These are phyloP conservation scores for Megatriorchis doriae DNA, from an alignment of 2,113 vertebrate species.

Conservation along the genomic window DNA sequence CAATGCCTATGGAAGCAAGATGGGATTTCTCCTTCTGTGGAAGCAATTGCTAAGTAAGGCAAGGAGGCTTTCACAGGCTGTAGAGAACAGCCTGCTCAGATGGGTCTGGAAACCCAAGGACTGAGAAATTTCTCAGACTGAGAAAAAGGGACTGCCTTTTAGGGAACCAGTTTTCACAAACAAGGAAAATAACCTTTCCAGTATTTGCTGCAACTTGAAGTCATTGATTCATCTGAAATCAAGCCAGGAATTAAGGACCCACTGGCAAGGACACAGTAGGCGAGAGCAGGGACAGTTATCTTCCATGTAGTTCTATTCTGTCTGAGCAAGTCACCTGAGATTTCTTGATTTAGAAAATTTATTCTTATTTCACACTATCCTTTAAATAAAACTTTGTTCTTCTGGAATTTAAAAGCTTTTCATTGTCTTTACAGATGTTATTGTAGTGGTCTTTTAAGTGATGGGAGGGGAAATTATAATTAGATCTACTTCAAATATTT, in stretches of 20 bases:
- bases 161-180: neutral
- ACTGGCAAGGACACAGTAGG: fast-evolving
- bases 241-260: neutral
- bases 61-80: neutral
- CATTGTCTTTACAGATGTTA: neutral
- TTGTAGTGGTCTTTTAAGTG: neutral
- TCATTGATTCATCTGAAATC: neutral
- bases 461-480: neutral
- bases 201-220: neutral
- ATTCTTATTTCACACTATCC: neutral
- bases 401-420: neutral
- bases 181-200: neutral
- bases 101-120: neutral
- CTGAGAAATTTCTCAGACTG: neutral
- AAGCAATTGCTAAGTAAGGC: neutral
- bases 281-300: neutral
- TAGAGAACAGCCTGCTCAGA: neutral
- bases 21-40: neutral
- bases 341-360: neutral
- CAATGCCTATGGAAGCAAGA: neutral
- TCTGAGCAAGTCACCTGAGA: neutral
- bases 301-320: neutral
- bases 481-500: neutral
- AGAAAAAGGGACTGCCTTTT: neutral
- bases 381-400: neutral